Evolutionary conservation across 1,140 invertebrate species (phyloP), one percentile per base, ranked within the genome.

Genomic region (Ectropis grisescens): DNA sequence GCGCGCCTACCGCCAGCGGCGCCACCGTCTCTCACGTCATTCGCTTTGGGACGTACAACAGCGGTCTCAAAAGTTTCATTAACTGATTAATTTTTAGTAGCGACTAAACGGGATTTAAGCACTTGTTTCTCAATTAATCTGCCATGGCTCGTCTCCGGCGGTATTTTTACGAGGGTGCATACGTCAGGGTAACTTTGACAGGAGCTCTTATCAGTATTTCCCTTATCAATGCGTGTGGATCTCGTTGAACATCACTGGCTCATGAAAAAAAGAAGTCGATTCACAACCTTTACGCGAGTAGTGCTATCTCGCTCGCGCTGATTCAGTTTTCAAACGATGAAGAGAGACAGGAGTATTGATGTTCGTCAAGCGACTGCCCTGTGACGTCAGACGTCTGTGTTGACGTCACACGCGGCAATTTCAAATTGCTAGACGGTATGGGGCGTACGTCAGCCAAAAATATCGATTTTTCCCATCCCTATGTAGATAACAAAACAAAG

Each of bases 391-490:
- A 54, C 35, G 45, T 39, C 42, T 45, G 41, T 31, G 50, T 60
- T 79, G 66, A 82, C 81, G 81, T 83, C 78, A 83, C 51, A 53
- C 66, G 79, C 79, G 81, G 67, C 71, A 82, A 81, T 78, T 83
- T 83, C 70, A 76, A 82, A 83, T 46, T 45, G 48, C 11, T n/a
- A 41, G 13, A 28, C 34, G 30, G 47, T 51, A 47, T 52, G 46
- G 41, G 37, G 47, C 39, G 46, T 62, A 74, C 69, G 69, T 70
- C 69, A 74, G 58, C 54, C 49, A 31, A 47, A 52, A 46, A 46
- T 74, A 74, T 70, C 55, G 69, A 74, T 74, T 74, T 67, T 58
- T 45, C 22, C 32, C 16, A 19, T 36, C 34, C 22, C 13, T 36
- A 9, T 10, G 23, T 19, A 27, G 24, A 31, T 16, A 28, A 29